These are phyloP conservation scores for Vimba vimba DNA, from an alignment of 2,113 vertebrate species.

Conservation along the genomic window DNA sequence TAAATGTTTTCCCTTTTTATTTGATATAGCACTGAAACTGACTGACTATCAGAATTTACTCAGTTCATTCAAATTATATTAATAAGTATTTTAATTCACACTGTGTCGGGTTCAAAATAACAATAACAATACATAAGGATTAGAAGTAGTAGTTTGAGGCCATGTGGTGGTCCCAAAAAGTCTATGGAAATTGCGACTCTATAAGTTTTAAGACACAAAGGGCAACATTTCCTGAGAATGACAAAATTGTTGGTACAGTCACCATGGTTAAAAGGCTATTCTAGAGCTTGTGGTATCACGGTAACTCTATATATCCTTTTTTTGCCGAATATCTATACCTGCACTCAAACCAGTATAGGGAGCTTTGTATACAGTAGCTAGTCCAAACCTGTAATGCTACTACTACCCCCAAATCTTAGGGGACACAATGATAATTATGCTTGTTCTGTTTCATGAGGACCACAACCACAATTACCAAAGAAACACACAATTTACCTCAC, in stretches of 20 bases:
- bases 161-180: too few relatives aligned
- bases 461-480: neutral
- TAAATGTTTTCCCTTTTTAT: neutral
- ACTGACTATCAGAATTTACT: neutral
- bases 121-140: too few relatives aligned
- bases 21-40: neutral
- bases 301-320: neutral
- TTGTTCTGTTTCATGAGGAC: neutral
- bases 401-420: neutral
- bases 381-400: neutral
- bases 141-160: too few relatives aligned
- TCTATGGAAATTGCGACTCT: too few relatives aligned
- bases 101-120: too few relatives aligned
- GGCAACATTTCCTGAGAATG: neutral
- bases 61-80: neutral
- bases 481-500: constrained; percentile 9
- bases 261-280: neutral
- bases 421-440: neutral
- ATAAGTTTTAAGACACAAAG: neutral
- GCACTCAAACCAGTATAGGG: neutral
- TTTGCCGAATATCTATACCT: neutral
- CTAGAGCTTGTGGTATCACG: neutral
- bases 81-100: too few relatives aligned
- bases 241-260: neutral
- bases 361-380: neutral